Conservation (phyloP, 2,888 invertebrate genomes). For the Keiferia lycopersicella region DNA sequence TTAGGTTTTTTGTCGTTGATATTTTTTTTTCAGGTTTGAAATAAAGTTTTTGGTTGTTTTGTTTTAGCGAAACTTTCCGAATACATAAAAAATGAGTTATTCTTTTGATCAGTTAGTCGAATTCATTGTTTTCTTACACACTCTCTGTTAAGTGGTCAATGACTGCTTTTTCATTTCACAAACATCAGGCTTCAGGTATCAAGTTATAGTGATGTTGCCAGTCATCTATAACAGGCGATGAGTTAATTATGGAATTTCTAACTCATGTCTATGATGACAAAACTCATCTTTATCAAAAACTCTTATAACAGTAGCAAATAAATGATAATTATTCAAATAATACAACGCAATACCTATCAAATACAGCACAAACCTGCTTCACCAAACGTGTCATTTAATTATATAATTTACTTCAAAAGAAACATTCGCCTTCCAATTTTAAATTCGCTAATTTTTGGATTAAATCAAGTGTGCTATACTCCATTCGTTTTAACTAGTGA, state of each 20-base stretch:
- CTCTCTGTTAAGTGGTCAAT: neutral
- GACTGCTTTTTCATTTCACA: slow-evolving; percentile 6
- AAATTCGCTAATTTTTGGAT: too few relatives aligned
- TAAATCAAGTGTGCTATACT: too few relatives aligned
- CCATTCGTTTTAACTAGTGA: too few relatives aligned
- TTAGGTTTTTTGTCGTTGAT: slow-evolving; percentile 12
- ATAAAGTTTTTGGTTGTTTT: neutral
- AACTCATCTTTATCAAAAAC: too few relatives aligned
- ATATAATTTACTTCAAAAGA: too few relatives aligned
- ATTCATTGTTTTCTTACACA: slow-evolving; percentile 10
- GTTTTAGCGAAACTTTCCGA: neutral
- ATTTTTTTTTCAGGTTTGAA: neutral
- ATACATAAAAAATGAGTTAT: neutral
- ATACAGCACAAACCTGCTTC: too few relatives aligned
- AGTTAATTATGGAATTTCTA: neutral
- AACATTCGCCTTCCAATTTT: too few relatives aligned
- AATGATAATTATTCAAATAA: too few relatives aligned
- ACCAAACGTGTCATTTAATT: too few relatives aligned
- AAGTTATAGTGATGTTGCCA: slow-evolving; percentile 6
- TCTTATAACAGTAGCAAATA: too few relatives aligned
- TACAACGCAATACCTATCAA: too few relatives aligned
- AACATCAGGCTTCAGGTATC: slow-evolving; percentile 18
- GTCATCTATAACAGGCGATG: neutral
- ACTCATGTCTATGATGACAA: too few relatives aligned
- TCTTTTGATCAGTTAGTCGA: neutral